Evolutionary conservation across 1,140 invertebrate species (phyloP).

Genomic region (Ruditapes philippinarum): DNA sequence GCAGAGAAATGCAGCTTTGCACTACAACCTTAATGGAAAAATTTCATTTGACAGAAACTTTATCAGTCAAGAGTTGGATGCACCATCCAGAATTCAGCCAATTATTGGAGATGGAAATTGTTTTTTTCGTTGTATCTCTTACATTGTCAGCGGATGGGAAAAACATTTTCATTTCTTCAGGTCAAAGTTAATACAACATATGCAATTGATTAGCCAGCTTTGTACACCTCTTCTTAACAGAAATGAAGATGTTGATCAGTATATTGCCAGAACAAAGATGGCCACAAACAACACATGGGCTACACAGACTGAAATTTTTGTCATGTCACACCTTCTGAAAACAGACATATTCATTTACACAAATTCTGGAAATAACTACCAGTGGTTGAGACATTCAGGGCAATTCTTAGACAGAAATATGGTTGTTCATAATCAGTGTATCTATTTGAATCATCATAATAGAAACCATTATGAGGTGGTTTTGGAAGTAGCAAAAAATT

Average conservation of each 20-base stretch:
- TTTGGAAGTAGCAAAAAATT: not conserved
- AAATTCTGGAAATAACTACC: not conserved
- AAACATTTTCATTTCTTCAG: not conserved
- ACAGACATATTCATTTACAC: not conserved
- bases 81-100: not conserved
- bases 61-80: not conserved
- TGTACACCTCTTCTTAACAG: not conserved
- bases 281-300: not conserved
- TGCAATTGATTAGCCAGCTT: not conserved
- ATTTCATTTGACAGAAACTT: not conserved
- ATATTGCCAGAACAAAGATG: not conserved
- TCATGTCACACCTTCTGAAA: not conserved
- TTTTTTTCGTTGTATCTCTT: not conserved
- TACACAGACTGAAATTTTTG: not conserved
- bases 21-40: not conserved
- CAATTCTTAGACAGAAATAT: not conserved
- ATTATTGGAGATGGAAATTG: not conserved
- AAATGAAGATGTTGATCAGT: not conserved
- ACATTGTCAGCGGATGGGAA: not conserved
- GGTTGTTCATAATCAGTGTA: not conserved
- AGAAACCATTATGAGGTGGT: constrained; percentile 29
- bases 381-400: not conserved
- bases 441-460: constrained; percentile 11
- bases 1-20: not conserved
- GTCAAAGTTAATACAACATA: not conserved